Evolutionary conservation across 2,797 vertebrate species (phyloP).

Genomic region (Pachyuromys duprasi): DNA sequence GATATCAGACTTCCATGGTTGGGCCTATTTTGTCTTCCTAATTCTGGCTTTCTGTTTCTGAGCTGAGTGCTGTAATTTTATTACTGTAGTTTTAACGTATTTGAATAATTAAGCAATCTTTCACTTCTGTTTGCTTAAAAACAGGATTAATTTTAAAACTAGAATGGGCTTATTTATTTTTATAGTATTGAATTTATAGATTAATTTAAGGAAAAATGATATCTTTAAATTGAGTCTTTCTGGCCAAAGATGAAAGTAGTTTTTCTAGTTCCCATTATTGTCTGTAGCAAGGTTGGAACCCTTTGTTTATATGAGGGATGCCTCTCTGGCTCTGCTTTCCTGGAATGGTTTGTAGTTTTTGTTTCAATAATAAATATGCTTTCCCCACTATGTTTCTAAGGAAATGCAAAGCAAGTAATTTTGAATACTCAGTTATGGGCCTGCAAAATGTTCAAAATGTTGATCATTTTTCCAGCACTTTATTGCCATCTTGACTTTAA

Average conservation of each 20-base stretch:
- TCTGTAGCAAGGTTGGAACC: not conserved
- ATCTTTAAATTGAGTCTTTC: conserved; percentile 21
- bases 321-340: not conserved
- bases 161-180: not conserved
- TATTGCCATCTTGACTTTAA: not conserved
- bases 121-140: conserved; percentile 38
- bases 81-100: conserved; percentile 19
- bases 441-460: not conserved
- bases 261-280: conserved; percentile 51
- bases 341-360: conserved; percentile 2
- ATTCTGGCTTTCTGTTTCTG: conserved; percentile 34
- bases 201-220: conserved; percentile 50
- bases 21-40: conserved; percentile 6
- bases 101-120: conserved; percentile 22
- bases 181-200: conserved; percentile 43
- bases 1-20: conserved; percentile 17
- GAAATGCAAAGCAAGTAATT: not conserved
- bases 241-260: conserved; percentile 28
- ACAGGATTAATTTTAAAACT: conserved; percentile 17
- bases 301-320: not conserved
- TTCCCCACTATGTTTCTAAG: not conserved
- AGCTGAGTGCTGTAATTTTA: conserved; percentile 40
- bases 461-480: not conserved
- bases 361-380: conserved; percentile 12
- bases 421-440: conserved; percentile 12